Percentiles rank a stretch among this genome's conserved stretches.
These are phyloP conservation scores for Arenaria interpres DNA, from an alignment of 2,113 vertebrate genomes.

Conservation along the genomic window DNA sequence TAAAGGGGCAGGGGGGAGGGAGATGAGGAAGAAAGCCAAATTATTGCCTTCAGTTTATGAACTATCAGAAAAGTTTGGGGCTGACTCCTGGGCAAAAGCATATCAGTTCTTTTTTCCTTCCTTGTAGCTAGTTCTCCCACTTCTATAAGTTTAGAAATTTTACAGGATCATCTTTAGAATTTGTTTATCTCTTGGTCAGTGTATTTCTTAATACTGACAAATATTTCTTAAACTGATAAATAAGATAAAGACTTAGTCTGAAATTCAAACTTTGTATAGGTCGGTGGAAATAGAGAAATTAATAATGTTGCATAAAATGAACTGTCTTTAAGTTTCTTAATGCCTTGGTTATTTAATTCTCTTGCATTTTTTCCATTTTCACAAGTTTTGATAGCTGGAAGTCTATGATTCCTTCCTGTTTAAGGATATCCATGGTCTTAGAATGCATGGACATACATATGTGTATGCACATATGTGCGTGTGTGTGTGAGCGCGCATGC, in stretches of 20 bases:
- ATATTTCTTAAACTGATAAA: neutral
- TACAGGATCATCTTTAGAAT: neutral
- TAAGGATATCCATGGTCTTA: neutral
- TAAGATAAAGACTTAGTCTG: neutral
- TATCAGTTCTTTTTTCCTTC: neutral
- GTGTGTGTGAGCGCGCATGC: accelerated
- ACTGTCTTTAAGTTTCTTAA: neutral
- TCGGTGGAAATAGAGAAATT: neutral
- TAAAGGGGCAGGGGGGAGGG: neutral
- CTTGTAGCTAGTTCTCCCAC: neutral
- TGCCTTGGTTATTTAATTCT: neutral
- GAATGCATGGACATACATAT: neutral
- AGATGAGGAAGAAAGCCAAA: neutral
- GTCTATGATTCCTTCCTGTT: neutral
- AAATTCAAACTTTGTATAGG: neutral
- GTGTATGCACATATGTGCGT: accelerated
- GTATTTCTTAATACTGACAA: no score
- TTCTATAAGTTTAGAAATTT: neutral
- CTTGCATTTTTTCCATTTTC: neutral
- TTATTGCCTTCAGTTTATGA: neutral
- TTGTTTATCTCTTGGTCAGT: neutral
- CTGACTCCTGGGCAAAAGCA: neutral
- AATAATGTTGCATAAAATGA: neutral
- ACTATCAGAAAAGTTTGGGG: neutral
- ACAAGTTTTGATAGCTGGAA: neutral